These are phyloP conservation scores for Lota lota DNA, from an alignment of 2,113 vertebrate genomes.

Conservation along the genomic window DNA sequence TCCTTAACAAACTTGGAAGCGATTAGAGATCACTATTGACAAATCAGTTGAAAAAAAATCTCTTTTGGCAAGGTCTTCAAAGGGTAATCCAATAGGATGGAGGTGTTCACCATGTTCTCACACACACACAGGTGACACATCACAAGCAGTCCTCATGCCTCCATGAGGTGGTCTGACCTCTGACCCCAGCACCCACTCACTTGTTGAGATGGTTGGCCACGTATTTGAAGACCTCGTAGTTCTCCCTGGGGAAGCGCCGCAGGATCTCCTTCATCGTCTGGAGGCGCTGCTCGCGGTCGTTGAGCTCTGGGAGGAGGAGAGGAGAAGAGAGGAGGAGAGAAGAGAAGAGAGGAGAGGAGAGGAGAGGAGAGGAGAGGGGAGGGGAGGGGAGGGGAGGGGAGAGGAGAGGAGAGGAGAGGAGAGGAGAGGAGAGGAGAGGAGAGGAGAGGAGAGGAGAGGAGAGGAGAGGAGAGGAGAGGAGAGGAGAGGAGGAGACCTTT, in stretches of 20 bases:
- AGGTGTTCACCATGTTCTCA: no score
- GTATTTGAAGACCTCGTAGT: slow-evolving; percentile 96
- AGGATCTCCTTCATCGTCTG: slow-evolving; percentile 89
- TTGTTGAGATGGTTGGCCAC: slow-evolving; percentile 91
- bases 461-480: background rate
- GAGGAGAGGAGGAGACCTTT: slow-evolving; percentile 4
- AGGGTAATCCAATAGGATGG: no score
- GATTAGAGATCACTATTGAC: no score
- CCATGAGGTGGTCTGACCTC: slow-evolving; percentile 17
- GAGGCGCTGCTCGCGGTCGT: slow-evolving; percentile 88
- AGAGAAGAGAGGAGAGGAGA: background rate
- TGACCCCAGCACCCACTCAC: slow-evolving; percentile 68
- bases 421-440: slow-evolving; percentile 24
- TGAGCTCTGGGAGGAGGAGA: slow-evolving; percentile 81
- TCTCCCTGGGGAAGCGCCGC: slow-evolving; percentile 88
- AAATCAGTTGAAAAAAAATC: no score
- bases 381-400: background rate
- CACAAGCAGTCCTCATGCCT: background rate
- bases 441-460: background rate
- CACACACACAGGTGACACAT: no score
- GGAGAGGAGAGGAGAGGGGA: slow-evolving; percentile 12
- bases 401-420: slow-evolving; percentile 10
- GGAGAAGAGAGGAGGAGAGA: slow-evolving; percentile 15
- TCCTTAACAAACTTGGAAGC: no score
- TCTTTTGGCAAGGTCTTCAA: no score